Conservation (phyloP, 2,888 invertebrate species). For the Eupithecia subfuscata region DNA sequence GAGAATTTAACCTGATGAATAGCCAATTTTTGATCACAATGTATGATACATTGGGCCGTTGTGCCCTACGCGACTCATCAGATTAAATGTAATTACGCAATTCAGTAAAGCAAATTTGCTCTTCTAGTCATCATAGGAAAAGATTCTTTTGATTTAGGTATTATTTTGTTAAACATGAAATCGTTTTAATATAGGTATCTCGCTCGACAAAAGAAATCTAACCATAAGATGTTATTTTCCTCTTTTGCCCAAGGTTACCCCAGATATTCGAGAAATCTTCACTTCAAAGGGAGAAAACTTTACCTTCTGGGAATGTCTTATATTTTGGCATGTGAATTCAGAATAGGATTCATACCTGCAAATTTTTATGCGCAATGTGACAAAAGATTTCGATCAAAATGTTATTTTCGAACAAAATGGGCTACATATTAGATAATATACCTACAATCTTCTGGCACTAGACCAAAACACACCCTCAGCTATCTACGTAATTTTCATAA, state of each 20-base stretch:
- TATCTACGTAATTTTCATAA: not conserved
- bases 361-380: not conserved
- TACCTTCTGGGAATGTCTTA: not conserved
- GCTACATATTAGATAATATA: not conserved
- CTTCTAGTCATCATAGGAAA: not conserved
- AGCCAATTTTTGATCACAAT: too few species aligned
- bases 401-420: not conserved
- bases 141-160: not conserved
- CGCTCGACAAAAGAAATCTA: not conserved
- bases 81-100: not conserved
- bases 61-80: not conserved
- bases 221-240: not conserved
- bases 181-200: too few species aligned
- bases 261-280: not conserved
- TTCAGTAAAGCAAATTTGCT: not conserved
- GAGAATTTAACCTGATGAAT: too few species aligned
- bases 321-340: not conserved
- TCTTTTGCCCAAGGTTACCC: not conserved
- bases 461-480: not conserved
- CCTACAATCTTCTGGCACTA: not conserved
- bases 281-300: not conserved
- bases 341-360: not conserved
- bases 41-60: too few species aligned
- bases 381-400: not conserved
- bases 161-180: not conserved